Evolutionary conservation across 92 coral and sea anemone species (phyloP).

Genomic region (Chrysogorgia sp.): DNA sequence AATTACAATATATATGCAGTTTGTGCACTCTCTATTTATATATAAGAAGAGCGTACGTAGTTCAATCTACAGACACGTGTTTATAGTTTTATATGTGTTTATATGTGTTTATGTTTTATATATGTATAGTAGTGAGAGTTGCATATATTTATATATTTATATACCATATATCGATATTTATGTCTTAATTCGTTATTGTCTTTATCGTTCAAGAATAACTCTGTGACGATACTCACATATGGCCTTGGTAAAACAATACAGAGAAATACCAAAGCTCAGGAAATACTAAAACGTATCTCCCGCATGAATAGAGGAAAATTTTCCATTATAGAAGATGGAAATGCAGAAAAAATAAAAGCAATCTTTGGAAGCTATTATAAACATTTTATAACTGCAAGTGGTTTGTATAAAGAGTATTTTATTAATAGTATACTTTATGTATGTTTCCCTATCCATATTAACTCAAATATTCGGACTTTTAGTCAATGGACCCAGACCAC

Average conservation of each 20-base stretch:
- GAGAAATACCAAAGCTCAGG: background rate
- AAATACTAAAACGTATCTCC: slow-evolving; percentile 53
- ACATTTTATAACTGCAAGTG: slow-evolving; percentile 37
- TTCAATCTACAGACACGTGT: too few relatives aligned
- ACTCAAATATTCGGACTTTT: background rate
- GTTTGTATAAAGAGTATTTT: background rate
- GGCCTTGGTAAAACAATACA: slow-evolving; percentile 63
- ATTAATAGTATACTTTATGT: background rate
- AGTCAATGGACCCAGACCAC: too few relatives aligned
- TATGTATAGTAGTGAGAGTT: background rate
- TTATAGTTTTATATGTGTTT: too few relatives aligned
- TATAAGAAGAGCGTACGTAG: background rate
- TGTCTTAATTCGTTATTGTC: background rate
- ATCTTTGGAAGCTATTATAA: slow-evolving; percentile 69
- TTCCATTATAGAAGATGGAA: slow-evolving; percentile 49
- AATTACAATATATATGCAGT: background rate
- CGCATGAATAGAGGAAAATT: slow-evolving; percentile 53
- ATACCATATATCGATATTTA: background rate
- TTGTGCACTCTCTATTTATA: background rate
- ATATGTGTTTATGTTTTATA: too few relatives aligned
- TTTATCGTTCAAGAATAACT: slow-evolving; percentile 28
- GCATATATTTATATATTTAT: background rate
- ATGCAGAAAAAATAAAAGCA: slow-evolving; percentile 37
- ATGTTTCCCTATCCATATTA: background rate
- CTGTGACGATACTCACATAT: slow-evolving; percentile 67